These are phyloP conservation scores for Meteorus cinctellus DNA, from an alignment of 2,888 invertebrate genomes.

Conservation along the genomic window DNA sequence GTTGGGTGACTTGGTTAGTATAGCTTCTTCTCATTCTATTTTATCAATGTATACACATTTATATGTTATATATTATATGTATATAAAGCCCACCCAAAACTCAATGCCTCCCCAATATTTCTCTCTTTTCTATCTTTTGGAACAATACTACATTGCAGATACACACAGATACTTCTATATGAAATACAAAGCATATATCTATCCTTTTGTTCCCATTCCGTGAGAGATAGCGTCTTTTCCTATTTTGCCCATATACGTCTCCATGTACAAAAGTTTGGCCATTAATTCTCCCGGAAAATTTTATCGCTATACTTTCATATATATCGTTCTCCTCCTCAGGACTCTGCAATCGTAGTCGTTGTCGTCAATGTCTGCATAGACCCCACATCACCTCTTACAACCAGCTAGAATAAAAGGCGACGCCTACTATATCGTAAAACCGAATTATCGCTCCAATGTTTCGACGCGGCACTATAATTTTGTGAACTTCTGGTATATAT, in stretches of 20 bases:
- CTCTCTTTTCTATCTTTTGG: conserved; percentile 22
- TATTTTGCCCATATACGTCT: conserved; percentile 48
- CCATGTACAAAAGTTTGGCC: conserved; percentile 55
- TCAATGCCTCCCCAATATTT: neutral
- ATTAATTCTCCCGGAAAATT: conserved; percentile 60
- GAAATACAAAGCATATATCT: neutral
- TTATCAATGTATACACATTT: conserved; percentile 28
- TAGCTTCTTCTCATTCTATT: conserved; percentile 39
- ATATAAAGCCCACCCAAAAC: neutral
- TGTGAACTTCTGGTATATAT: neutral
- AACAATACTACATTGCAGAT: conserved; percentile 3
- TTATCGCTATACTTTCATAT: conserved; percentile 51
- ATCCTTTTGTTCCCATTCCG: neutral
- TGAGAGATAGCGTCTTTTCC: neutral
- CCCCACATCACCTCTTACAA: neutral
- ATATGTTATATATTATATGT: neutral
- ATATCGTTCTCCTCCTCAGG: conserved; percentile 23
- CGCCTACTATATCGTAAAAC: conserved; percentile 47
- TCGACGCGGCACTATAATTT: conserved; percentile 28
- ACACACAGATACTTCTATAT: neutral
- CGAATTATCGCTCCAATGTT: conserved; percentile 37
- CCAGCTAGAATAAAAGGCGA: neutral
- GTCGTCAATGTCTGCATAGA: neutral
- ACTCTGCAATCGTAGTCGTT: conserved; percentile 18
- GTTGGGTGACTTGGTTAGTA: conserved; percentile 14